Evolutionary conservation across 1,140 invertebrate species (phyloP).

Genomic region (Pseudomyrmex flavicornis): DNA sequence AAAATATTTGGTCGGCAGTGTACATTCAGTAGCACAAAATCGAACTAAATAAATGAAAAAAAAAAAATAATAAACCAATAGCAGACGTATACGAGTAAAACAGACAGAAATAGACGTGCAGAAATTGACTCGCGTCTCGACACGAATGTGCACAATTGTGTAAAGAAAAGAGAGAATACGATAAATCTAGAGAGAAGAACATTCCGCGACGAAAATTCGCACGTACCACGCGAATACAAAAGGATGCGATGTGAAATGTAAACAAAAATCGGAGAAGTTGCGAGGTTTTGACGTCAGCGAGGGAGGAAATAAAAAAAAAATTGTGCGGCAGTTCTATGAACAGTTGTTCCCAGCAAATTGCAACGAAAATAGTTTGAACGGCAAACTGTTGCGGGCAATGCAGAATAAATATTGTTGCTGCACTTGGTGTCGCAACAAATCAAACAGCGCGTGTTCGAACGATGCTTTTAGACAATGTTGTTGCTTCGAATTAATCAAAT

Average conservation of each 20-base stretch:
- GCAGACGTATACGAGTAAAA: too few species aligned
- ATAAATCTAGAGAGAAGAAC: conserved; percentile 40
- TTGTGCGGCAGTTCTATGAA: neutral
- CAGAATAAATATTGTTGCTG: neutral
- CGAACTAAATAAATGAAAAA: too few species aligned
- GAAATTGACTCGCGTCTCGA: conserved; percentile 39
- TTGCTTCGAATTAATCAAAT: too few species aligned
- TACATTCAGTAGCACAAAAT: neutral
- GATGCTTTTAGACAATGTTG: too few species aligned
- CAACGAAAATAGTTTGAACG: conserved; percentile 16
- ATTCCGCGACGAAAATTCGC: conserved; percentile 17
- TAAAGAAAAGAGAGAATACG: neutral
- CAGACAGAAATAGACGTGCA: neutral
- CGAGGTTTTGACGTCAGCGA: neutral
- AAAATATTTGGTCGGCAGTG: neutral
- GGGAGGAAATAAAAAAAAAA: neutral
- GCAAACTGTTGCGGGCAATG: conserved; percentile 1
- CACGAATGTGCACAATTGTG: conserved; percentile 1
- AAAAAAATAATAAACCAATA: too few species aligned
- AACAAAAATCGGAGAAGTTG: conserved; percentile 44
- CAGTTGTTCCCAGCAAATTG: neutral
- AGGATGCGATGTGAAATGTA: conserved; percentile 31
- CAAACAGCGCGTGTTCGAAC: neutral
- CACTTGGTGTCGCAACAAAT: neutral
- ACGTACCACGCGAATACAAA: conserved; percentile 38